Evolutionary conservation across 2,797 vertebrate species (phyloP).

Genomic region (Crenuchus spilurus): DNA sequence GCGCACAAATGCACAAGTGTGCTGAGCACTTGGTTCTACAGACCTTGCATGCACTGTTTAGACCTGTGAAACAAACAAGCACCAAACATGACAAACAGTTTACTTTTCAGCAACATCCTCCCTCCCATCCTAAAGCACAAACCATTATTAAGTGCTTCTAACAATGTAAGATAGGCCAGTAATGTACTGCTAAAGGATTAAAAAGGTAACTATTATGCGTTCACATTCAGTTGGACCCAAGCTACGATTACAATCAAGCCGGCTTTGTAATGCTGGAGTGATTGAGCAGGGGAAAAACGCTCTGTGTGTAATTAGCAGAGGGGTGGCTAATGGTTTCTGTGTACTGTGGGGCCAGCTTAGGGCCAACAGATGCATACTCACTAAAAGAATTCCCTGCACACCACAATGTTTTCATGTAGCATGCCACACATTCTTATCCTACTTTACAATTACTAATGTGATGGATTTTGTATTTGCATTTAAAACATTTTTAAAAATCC

Average conservation of each 20-base stretch:
- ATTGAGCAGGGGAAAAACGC: slow-evolving; percentile 29
- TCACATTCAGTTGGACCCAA: not conserved
- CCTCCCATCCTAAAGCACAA: slow-evolving; percentile 63
- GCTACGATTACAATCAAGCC: slow-evolving; percentile 33
- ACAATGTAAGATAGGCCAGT: slow-evolving; percentile 3
- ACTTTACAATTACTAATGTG: slow-evolving; percentile 78
- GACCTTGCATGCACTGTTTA: slow-evolving; percentile 78
- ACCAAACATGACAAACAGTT: slow-evolving; percentile 81
- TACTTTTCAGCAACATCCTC: slow-evolving; percentile 72
- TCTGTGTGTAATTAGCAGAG: slow-evolving; percentile 69
- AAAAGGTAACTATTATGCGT: slow-evolving; percentile 11
- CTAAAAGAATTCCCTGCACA: slow-evolving; percentile 75
- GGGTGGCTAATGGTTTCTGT: slow-evolving; percentile 63
- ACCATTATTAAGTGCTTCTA: not conserved
- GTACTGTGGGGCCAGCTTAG: slow-evolving; percentile 67
- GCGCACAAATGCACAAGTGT: slow-evolving; percentile 15
- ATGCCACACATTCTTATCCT: slow-evolving; percentile 73
- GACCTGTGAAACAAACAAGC: slow-evolving; percentile 78
- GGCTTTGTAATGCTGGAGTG: slow-evolving; percentile 25
- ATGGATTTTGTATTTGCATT: slow-evolving; percentile 34
- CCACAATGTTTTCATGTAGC: slow-evolving; percentile 77
- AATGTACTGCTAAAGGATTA: slow-evolving; percentile 20
- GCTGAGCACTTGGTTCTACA: slow-evolving; percentile 41
- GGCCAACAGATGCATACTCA: slow-evolving; percentile 72
- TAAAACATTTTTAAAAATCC: slow-evolving; percentile 19